Percentiles rank a stretch among this genome's conserved stretches.
Evolutionary conservation across 1,140 invertebrate species (phyloP).

Genomic region (Hesperophylax magnus): DNA sequence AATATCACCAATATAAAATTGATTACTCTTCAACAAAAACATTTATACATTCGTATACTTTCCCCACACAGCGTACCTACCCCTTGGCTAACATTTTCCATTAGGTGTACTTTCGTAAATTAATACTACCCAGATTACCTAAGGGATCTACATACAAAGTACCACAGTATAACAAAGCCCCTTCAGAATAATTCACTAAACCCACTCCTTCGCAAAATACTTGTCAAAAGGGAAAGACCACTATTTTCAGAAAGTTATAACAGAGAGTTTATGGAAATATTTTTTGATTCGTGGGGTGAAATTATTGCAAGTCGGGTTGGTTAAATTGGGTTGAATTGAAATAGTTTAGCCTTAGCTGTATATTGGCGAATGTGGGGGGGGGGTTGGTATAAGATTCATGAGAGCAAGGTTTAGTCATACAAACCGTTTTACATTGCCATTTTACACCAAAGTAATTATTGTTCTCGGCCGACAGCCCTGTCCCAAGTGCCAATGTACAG

Average conservation of each 20-base stretch:
- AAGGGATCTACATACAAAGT: constrained; percentile 22
- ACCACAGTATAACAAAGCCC: neutral
- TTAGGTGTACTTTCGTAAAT: constrained; percentile 19
- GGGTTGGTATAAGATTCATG: constrained; percentile 53
- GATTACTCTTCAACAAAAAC: too few species aligned
- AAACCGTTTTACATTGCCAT: constrained; percentile 57
- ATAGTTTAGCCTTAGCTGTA: constrained; percentile 43
- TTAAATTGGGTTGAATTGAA: constrained; percentile 13
- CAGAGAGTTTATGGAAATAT: neutral
- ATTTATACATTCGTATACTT: too few species aligned
- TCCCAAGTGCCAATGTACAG: too few species aligned
- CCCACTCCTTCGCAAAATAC: neutral
- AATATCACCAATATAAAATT: too few species aligned
- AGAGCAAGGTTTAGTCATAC: constrained; percentile 55
- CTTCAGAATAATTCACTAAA: neutral
- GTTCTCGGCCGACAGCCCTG: constrained; percentile 40
- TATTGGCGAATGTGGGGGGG: constrained; percentile 2
- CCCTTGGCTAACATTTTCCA: neutral
- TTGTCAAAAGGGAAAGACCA: neutral
- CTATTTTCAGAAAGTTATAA: too few species aligned
- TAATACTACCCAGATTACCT: constrained; percentile 17
- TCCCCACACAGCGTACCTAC: too few species aligned
- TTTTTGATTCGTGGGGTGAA: neutral
- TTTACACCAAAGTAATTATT: constrained; percentile 57
- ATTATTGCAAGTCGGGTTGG: neutral